A percentile compares a stretch with the other conserved stretches of the same genome.
These are phyloP conservation scores for Perca flavescens DNA, from an alignment of 2,113 vertebrate genomes.

Conservation along the genomic window DNA sequence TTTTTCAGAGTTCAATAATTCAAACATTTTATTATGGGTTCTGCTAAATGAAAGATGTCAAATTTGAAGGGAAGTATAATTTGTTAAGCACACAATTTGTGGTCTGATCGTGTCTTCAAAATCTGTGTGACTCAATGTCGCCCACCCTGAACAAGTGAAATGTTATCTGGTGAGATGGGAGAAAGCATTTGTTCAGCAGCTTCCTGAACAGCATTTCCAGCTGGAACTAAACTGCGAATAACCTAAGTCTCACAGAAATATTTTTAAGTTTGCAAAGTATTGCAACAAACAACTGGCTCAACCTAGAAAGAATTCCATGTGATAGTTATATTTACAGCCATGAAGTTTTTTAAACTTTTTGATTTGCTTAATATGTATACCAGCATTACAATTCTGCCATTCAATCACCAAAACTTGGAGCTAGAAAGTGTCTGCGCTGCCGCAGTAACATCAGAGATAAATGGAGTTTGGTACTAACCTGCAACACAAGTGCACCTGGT, in stretches of 20 bases:
- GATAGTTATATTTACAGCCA: background rate
- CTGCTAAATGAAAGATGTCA: background rate
- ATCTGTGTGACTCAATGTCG: conserved; percentile 21
- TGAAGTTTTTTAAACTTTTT: background rate
- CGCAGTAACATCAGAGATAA: conserved; percentile 58
- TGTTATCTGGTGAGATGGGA: conserved; percentile 65
- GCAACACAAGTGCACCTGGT: conserved; percentile 53
- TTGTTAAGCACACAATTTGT: background rate
- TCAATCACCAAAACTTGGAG: conserved; percentile 38
- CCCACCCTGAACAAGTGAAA: conserved; percentile 39
- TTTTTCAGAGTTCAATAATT: background rate
- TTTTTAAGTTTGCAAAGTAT: conserved; percentile 37
- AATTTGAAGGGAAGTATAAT: background rate
- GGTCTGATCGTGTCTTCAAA: conserved; percentile 3
- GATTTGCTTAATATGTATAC: conserved; percentile 26
- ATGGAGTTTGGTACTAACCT: conserved; percentile 30
- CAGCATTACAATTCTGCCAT: conserved; percentile 24
- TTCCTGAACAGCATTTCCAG: conserved; percentile 65
- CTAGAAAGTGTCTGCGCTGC: conserved; percentile 46
- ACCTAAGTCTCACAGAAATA: conserved; percentile 46
- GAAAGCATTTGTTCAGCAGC: conserved; percentile 66
- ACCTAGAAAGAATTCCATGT: background rate
- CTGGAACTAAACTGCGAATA: conserved; percentile 53
- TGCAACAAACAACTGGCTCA: conserved; percentile 39
- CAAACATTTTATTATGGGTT: background rate